Percentiles rank a stretch among this genome's conserved stretches.
These are phyloP conservation scores for Chionomys nivalis DNA, from an alignment of 2,113 vertebrate genomes.

Conservation along the genomic window DNA sequence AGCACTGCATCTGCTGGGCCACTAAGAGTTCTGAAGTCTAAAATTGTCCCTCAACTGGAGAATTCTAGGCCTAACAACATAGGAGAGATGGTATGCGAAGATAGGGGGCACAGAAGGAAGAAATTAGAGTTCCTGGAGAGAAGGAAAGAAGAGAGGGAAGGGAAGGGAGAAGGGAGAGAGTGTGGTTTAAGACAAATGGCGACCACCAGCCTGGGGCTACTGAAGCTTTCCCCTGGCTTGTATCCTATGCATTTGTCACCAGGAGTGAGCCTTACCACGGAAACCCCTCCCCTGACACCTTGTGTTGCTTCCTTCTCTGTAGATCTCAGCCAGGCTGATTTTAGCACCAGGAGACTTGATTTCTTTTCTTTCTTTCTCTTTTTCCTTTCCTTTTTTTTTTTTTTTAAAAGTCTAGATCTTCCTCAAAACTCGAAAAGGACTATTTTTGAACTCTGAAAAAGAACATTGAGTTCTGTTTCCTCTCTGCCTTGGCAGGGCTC, in stretches of 20 bases:
- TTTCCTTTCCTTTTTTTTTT: not conserved
- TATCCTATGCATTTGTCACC: not conserved
- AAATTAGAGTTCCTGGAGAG: not conserved
- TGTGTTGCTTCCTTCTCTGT: conserved; percentile 50
- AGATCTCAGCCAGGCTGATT: conserved; percentile 47
- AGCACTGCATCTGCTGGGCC: not conserved
- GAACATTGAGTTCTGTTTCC: conserved; percentile 78
- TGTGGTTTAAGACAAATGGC: not conserved
- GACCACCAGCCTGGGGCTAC: not conserved
- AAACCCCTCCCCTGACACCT: not conserved
- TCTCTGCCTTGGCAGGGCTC: conserved; percentile 71
- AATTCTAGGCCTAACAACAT: not conserved
- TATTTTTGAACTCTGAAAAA: conserved; percentile 81
- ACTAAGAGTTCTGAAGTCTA: not conserved
- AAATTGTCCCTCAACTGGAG: not conserved
- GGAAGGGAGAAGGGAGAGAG: not conserved
- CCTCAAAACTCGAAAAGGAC: conserved; percentile 71
- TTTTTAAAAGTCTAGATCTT: conserved; percentile 41
- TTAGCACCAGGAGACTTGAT: conserved; percentile 15
- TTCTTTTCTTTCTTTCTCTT: not conserved
- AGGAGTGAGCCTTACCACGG: not conserved
- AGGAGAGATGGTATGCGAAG: not conserved
- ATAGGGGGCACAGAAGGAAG: not conserved
- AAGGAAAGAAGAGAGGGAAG: not conserved
- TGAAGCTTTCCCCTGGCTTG: not conserved